Base-by-base conservation (phyloP, 2,888 invertebrate genomes). In the Heliconius sara region DNA sequence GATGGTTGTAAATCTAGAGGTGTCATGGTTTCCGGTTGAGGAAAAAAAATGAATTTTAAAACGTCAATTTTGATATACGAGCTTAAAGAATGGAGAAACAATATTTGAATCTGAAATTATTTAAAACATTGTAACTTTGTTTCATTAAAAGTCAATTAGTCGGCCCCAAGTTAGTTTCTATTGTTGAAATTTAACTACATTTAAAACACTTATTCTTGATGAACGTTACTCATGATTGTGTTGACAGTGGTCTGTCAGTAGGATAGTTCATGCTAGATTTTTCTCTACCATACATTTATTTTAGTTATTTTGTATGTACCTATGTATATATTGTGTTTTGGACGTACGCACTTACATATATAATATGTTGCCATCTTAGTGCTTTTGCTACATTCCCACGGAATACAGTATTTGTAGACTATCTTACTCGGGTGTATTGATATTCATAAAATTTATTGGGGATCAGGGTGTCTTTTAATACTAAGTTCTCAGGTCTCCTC, bases 1-100 rank as follows among this genome's bases (percentile, higher is more conserved):
- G 87, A 91, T 89, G 91, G 91, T 87, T 90, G 87, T 91, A 91
- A 92, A 92, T 92, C 88, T 86, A 83, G 83, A 90, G 91, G 92
- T 91, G 92, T 91, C 91, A 90, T 89, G 89, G 91, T 91, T 93
- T 92, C 91, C 91, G 91, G 91, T 91, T 84, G 86, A 81, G 84
- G 75, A 87, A 87, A 87, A 87, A 88, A 86, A 88, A 85, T 77
- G 75, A 52, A 80, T 78, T 81, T 83, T 76, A 81, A 79, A 77
- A 83, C 80, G 83, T 83, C 83, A 80, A 83, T 83, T 77, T 81
- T 83, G 83, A 83, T 83, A 79, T 82, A 83, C 78, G 80, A 83
- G 60, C 78, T 65, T 30, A 30, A 68, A 70, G 63, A 74, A 77
- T 68, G 34, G 68, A 81, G 65, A 77, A 76, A 79, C 79, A 80